Evolutionary conservation across 2,888 invertebrate genomes (phyloP).

Genomic region (Linnaemya tessellans): DNA sequence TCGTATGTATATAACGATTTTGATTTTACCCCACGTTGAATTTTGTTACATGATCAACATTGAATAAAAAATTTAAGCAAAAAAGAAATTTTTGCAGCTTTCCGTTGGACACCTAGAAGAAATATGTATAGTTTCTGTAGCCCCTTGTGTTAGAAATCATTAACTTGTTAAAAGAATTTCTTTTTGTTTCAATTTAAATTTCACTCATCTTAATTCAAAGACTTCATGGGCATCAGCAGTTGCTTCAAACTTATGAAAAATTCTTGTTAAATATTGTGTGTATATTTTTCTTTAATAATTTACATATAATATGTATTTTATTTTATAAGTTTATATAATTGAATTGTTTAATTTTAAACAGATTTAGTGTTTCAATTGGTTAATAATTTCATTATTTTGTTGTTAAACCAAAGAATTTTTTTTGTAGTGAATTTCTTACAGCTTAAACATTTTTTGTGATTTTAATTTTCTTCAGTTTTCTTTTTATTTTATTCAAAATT

Average conservation of each 20-base stretch:
- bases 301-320: not conserved
- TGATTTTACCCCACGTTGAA: no score
- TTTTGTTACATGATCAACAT: no score
- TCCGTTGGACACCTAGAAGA: no score
- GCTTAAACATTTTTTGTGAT: slow-evolving; percentile 6
- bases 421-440: not conserved
- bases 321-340: not conserved
- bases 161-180: not conserved
- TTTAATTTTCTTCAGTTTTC: slow-evolving; percentile 35
- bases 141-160: not conserved
- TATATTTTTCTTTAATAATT: not conserved
- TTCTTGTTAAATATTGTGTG: not conserved
- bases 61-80: no score
- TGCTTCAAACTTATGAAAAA: not conserved
- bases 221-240: not conserved
- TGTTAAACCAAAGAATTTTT: not conserved
- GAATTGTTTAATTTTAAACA: not conserved
- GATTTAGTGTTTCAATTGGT: not conserved
- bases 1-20: no score
- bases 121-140: no score
- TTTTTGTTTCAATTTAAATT: not conserved
- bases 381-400: not conserved
- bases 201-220: not conserved
- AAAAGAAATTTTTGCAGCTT: no score
- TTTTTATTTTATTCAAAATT: slow-evolving; percentile 71